Conservation (phyloP, 1,140 invertebrate genomes). For the Drosophila ananassae region DNA sequence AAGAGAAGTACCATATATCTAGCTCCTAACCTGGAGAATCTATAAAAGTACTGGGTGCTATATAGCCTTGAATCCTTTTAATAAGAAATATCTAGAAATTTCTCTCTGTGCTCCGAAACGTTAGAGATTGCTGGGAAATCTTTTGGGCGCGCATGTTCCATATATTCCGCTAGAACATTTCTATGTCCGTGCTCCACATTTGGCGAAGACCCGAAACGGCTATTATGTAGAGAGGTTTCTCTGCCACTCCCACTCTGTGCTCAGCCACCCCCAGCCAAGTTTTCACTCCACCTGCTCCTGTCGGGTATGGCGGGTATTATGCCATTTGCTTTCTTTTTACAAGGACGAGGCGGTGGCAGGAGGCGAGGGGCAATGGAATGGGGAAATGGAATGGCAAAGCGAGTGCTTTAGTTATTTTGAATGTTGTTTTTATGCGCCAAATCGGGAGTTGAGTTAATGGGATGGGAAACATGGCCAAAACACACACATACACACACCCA, state of each 20-base stretch:
- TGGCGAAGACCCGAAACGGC: conserved; percentile 38
- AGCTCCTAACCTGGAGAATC: no score
- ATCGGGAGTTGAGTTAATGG: conserved; percentile 52
- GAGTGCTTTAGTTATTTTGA: conserved; percentile 55
- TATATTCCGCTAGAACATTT: conserved; percentile 34
- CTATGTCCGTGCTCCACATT: conserved; percentile 43
- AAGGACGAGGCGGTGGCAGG: background rate
- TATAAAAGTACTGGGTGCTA: no score
- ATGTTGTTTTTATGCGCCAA: conserved; percentile 50
- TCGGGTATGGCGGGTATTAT: conserved; percentile 22
- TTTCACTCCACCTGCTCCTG: conserved; percentile 13
- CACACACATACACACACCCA: background rate
- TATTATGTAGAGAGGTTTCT: conserved; percentile 29
- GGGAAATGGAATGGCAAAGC: conserved; percentile 11
- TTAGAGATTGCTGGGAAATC: conserved; percentile 37
- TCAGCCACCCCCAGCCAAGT: background rate
- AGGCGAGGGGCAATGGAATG: no score
- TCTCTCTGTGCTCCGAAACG: background rate
- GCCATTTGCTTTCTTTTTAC: conserved; percentile 19
- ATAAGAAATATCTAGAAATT: background rate
- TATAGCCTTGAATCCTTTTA: no score
- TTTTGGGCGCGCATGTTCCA: conserved; percentile 45
- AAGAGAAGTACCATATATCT: no score
- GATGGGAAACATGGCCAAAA: conserved; percentile 34
- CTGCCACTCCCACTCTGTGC: background rate